These are phyloP conservation scores for Ardeotis arabs DNA, from an alignment of 2,113 vertebrate genomes.

Conservation along the genomic window DNA sequence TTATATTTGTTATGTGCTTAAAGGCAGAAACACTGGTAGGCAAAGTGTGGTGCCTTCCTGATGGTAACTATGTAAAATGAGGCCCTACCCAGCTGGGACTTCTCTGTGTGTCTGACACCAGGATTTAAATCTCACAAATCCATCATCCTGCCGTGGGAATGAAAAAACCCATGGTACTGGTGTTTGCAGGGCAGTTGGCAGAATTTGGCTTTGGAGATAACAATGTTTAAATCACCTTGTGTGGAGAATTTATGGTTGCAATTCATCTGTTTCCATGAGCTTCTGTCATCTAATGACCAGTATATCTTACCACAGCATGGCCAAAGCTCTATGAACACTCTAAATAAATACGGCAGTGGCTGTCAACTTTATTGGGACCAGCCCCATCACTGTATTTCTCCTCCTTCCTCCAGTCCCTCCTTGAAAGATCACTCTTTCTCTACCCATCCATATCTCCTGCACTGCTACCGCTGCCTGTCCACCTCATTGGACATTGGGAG, in stretches of 20 bases:
- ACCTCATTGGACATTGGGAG: fast-evolving
- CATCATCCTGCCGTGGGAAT: background rate
- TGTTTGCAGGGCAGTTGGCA: background rate
- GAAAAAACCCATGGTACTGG: fast-evolving
- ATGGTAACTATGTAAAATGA: background rate
- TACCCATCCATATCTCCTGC: background rate
- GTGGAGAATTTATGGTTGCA: background rate
- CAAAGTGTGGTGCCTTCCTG: background rate
- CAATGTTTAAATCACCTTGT: background rate
- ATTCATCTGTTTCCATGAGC: background rate
- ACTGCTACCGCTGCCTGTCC: background rate
- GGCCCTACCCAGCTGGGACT: too few relatives aligned
- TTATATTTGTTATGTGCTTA: background rate
- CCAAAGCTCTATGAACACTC: background rate
- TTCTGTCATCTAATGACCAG: background rate
- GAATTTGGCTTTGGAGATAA: background rate
- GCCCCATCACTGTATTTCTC: fast-evolving
- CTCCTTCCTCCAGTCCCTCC: background rate
- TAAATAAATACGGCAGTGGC: background rate
- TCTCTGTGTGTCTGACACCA: background rate
- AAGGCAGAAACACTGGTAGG: background rate
- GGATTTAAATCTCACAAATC: background rate
- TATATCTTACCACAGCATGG: background rate
- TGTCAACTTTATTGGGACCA: background rate
- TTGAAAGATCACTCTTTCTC: background rate